Percentiles rank a stretch among this genome's conserved stretches.
Conservation (phyloP, 2,113 vertebrate species). For the Gambusia holbrooki region DNA sequence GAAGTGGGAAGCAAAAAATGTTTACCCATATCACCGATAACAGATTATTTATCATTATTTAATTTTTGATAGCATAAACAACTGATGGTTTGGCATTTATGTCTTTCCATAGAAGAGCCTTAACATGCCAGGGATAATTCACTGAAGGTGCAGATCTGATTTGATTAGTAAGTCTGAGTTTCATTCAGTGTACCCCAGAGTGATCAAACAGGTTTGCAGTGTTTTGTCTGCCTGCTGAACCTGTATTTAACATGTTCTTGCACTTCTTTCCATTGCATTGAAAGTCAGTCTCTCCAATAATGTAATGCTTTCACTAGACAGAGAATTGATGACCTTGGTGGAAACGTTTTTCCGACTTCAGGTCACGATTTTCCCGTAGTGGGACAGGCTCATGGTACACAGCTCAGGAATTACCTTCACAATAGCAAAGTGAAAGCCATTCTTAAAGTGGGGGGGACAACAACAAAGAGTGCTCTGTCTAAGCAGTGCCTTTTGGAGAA, state of each 20-base stretch:
- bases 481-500: constrained; percentile 75
- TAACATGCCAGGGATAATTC: constrained; percentile 20
- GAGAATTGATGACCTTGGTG: constrained; percentile 37
- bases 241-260: constrained; percentile 43
- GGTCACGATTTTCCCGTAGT: constrained; percentile 48
- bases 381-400: constrained; percentile 23
- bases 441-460: constrained; percentile 52
- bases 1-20: too few relatives aligned
- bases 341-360: constrained; percentile 61
- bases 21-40: constrained; percentile 26
- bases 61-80: neutral
- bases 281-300: constrained; percentile 29
- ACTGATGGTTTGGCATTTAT: constrained; percentile 5
- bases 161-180: constrained; percentile 22
- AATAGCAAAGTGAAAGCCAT: constrained; percentile 74
- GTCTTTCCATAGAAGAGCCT: constrained; percentile 16
- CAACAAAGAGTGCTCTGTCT: constrained; percentile 81
- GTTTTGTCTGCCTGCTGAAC: constrained; percentile 51
- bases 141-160: constrained; percentile 17
- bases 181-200: constrained; percentile 49
- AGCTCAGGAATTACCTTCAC: constrained; percentile 70
- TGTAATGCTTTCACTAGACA: constrained; percentile 31
- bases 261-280: constrained; percentile 5
- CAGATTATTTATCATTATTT: constrained; percentile 11
- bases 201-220: constrained; percentile 56